Percentiles rank a stretch among this genome's conserved stretches.
Conservation (phyloP, 2,797 vertebrate genomes). For the Acanthopagrus latus region DNA sequence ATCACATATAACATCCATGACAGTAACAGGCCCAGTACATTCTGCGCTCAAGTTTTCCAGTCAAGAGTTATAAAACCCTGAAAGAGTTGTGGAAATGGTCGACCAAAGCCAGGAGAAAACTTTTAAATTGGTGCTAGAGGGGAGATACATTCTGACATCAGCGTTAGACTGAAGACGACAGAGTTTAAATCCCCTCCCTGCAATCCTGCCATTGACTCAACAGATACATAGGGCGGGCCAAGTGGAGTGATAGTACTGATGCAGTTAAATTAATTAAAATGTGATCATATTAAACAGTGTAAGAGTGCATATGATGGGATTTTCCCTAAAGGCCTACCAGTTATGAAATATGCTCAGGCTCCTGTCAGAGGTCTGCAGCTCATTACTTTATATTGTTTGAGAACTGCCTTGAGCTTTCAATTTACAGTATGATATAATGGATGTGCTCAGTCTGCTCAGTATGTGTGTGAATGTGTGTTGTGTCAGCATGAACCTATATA, state of each 20-base stretch:
- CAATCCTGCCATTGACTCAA: no score
- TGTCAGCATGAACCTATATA: constrained; percentile 39
- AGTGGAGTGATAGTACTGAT: background rate
- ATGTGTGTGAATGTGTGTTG: constrained; percentile 20
- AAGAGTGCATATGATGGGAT: background rate
- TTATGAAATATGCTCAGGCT: constrained; percentile 11
- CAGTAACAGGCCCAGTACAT: background rate
- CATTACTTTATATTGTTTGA: constrained; percentile 11
- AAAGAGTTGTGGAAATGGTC: no score
- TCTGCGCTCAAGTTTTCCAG: background rate
- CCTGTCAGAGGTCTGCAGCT: constrained; percentile 7
- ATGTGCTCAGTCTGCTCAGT: constrained; percentile 7
- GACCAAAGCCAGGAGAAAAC: background rate
- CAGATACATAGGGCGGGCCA: no score
- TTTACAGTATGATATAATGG: constrained; percentile 7
- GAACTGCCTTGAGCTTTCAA: constrained; percentile 14
- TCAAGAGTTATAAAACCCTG: no score
- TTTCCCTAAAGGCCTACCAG: background rate
- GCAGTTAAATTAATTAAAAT: background rate
- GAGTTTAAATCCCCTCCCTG: no score
- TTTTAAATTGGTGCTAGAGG: background rate
- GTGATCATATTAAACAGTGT: background rate
- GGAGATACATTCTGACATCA: no score
- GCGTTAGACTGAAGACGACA: no score
- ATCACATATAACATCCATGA: constrained; percentile 10